A percentile compares a stretch with the other conserved stretches of the same genome.
phyloP scores from a whole-genome alignment of 1,140 invertebrate species.

The Coenobita brevimanus region DNA sequence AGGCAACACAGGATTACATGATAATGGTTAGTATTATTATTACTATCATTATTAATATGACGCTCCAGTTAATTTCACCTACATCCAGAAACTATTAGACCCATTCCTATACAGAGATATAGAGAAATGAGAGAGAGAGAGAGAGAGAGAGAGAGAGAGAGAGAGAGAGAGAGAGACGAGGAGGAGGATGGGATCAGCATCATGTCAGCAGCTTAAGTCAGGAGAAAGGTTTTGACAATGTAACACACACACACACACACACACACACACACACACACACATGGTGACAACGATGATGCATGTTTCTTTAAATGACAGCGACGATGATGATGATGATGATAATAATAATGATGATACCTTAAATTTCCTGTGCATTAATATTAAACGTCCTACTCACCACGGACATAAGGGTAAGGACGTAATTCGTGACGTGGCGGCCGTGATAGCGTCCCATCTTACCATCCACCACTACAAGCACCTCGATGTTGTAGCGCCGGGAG shows the following conservation, averaged over 20 bases:
- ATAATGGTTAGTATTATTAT: too few relatives aligned
- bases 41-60: too few relatives aligned
- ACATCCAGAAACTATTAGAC: too few relatives aligned
- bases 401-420: constrained; percentile 87
- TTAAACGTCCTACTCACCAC: constrained; percentile 77
- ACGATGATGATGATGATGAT: neutral
- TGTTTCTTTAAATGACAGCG: neutral
- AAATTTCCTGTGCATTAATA: constrained; percentile 3
- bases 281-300: too few relatives aligned
- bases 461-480: constrained; percentile 87
- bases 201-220: neutral
- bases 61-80: too few relatives aligned
- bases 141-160: neutral
- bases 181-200: neutral
- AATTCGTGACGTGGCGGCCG: constrained; percentile 78
- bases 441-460: constrained; percentile 85
- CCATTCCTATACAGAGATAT: too few relatives aligned
- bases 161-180: constrained; percentile 3
- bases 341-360: neutral
- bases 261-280: too few relatives aligned
- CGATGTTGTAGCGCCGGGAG: constrained; percentile 82
- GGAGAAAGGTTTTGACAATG: neutral
- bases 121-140: neutral
- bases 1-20: too few relatives aligned
- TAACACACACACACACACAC: too few relatives aligned